Percentiles rank a stretch among this genome's conserved stretches.
These are phyloP conservation scores for Hyphantria cunea DNA, from an alignment of 1,140 invertebrate species.

Conservation along the genomic window DNA sequence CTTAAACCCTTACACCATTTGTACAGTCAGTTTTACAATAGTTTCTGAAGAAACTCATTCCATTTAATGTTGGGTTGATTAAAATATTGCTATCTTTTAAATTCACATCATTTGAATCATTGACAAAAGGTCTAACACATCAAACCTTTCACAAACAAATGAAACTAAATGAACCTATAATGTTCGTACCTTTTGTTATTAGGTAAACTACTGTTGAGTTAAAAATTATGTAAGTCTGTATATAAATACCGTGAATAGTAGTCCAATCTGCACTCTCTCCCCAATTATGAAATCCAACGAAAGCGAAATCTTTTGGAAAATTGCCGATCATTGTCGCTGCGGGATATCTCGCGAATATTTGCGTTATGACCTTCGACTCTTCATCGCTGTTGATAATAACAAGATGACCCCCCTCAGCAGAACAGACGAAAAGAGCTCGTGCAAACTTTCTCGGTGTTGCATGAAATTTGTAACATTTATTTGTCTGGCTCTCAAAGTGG, in stretches of 20 bases:
- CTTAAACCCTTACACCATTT: no score
- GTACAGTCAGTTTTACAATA: no score
- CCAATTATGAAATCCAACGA: slow-evolving; percentile 57
- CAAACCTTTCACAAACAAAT: no score
- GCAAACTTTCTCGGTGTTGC: slow-evolving; percentile 34
- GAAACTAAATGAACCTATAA: no score
- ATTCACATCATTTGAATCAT: no score
- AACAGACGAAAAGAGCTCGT: slow-evolving; percentile 43
- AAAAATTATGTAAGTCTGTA: no score
- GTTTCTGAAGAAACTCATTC: no score
- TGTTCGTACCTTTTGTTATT: no score
- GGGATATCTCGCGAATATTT: slow-evolving; percentile 22
- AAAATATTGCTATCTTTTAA: no score
- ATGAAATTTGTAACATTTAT: slow-evolving; percentile 58
- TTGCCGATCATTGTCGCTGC: slow-evolving; percentile 34
- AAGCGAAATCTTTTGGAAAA: slow-evolving; percentile 47
- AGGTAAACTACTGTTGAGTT: no score
- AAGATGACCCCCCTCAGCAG: slow-evolving; percentile 51
- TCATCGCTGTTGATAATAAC: slow-evolving; percentile 51
- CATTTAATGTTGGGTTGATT: no score
- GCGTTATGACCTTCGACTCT: slow-evolving; percentile 34
- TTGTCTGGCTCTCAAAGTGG: slow-evolving; percentile 19
- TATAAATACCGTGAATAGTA: slow-evolving; percentile 51
- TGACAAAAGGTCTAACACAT: no score
- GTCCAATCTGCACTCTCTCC: slow-evolving; percentile 46